Conservation (phyloP, 2,888 invertebrate genomes). For the Therioaphis trifolii region DNA sequence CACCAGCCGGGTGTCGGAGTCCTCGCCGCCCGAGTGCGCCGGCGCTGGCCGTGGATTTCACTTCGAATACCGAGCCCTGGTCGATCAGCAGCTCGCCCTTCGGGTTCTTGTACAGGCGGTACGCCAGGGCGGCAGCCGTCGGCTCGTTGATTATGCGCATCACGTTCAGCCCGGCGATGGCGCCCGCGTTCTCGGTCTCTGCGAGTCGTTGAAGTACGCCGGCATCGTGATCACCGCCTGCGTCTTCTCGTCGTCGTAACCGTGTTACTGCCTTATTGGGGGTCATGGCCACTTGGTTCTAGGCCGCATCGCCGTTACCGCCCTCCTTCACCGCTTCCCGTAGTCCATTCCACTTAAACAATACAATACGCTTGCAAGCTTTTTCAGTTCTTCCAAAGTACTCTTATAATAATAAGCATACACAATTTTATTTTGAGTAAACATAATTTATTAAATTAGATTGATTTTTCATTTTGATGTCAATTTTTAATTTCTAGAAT, state of each 20-base stretch:
- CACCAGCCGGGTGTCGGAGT: too few relatives aligned
- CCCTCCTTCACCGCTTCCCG: not conserved
- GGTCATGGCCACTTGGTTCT: slow-evolving; percentile 76
- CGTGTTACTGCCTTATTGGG: slow-evolving; percentile 78
- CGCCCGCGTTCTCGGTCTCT: slow-evolving; percentile 29
- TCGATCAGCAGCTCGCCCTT: slow-evolving; percentile 78
- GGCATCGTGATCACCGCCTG: slow-evolving; percentile 70
- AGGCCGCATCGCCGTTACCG: slow-evolving; percentile 62
- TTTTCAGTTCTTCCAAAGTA: too few relatives aligned
- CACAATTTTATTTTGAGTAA: too few relatives aligned
- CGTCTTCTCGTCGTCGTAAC: slow-evolving; percentile 71
- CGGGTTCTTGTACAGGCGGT: slow-evolving; percentile 15
- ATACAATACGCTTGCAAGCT: too few relatives aligned
- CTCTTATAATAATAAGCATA: too few relatives aligned
- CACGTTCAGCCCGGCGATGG: slow-evolving; percentile 46
- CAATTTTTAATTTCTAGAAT: too few relatives aligned
- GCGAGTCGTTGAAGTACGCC: slow-evolving; percentile 16
- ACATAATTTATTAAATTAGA: too few relatives aligned
- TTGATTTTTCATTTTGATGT: too few relatives aligned
- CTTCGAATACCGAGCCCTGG: slow-evolving; percentile 42
- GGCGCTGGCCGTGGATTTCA: slow-evolving; percentile 69
- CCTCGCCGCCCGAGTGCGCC: slow-evolving; percentile 81
- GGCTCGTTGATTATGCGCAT: slow-evolving; percentile 51
- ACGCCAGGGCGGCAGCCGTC: slow-evolving; percentile 46
- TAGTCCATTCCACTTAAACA: too few relatives aligned